Percentiles rank a stretch among this genome's conserved stretches.
phyloP scores from a whole-genome alignment of 2,797 vertebrate genomes.

The Sciurus carolinensis region DNA sequence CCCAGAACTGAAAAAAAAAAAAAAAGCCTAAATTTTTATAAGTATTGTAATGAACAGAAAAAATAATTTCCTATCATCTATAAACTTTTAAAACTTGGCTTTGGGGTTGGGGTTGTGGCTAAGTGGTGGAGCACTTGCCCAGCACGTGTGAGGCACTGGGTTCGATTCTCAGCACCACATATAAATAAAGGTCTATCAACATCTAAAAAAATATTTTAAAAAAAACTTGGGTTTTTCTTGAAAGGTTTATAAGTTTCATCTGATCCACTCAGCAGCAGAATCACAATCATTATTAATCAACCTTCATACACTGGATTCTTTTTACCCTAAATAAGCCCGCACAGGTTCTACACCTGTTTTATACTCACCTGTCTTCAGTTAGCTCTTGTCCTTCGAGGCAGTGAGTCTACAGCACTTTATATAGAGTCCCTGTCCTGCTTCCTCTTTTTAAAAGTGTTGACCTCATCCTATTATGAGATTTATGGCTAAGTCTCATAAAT shows the following conservation, averaged over 20 bases:
- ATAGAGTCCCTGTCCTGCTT: slow-evolving; percentile 81
- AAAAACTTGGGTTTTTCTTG: slow-evolving; percentile 5
- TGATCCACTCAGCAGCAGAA: not conserved
- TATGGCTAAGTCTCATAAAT: slow-evolving; percentile 82
- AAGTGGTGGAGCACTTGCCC: too few species aligned
- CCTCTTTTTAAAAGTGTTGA: slow-evolving; percentile 84
- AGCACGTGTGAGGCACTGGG: too few species aligned
- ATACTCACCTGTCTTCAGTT: slow-evolving; percentile 87
- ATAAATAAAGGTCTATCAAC: too few species aligned
- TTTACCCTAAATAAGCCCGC: slow-evolving; percentile 46
- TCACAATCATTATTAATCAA: not conserved
- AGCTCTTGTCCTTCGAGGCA: slow-evolving; percentile 66
- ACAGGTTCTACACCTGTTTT: not conserved
- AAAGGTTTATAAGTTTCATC: not conserved
- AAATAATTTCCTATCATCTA: not conserved
- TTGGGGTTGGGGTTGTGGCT: not conserved
- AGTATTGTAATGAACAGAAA: not conserved
- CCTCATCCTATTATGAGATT: slow-evolving; percentile 81
- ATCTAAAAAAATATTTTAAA: too few species aligned
- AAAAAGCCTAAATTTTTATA: not conserved
- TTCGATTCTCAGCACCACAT: too few species aligned
- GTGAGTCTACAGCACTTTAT: slow-evolving; percentile 74
- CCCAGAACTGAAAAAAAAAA: too few species aligned
- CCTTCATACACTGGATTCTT: not conserved
- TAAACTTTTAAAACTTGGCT: slow-evolving; percentile 41